A percentile compares a stretch with the other conserved stretches of the same genome.
Evolutionary conservation across 2,888 invertebrate genomes (phyloP).

Genomic region (Tenodera sinensis): DNA sequence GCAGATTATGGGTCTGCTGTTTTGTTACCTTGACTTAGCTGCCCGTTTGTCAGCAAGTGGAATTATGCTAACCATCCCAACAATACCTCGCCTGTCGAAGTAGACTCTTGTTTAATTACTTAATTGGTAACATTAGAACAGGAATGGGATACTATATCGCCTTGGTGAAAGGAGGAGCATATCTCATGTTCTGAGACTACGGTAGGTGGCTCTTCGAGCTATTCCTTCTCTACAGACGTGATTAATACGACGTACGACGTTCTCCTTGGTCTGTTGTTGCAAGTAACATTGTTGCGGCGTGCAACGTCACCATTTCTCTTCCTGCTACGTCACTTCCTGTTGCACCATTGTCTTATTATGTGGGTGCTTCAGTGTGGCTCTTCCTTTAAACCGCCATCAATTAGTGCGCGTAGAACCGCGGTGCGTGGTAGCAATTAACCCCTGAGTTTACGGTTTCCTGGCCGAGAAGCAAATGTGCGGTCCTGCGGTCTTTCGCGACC

Average conservation of each 20-base stretch:
- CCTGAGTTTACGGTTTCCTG: neutral
- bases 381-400: conserved; percentile 1
- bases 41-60: too few species aligned
- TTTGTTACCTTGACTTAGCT: too few species aligned
- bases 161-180: neutral
- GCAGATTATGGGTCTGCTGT: too few species aligned
- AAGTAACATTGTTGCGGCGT: neutral
- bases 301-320: neutral
- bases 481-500: neutral
- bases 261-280: neutral
- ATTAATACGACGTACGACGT: neutral
- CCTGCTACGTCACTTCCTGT: neutral
- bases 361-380: neutral
- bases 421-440: neutral
- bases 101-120: neutral
- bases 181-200: neutral
- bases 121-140: neutral
- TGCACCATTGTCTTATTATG: neutral
- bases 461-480: neutral
- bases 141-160: neutral
- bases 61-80: too few species aligned
- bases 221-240: neutral
- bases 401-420: neutral
- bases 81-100: too few species aligned
- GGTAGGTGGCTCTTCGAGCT: neutral